Percentiles rank a stretch among this genome's conserved stretches.
Conservation (phyloP, 92 coral and sea anemone genomes). For the Parazoanthus darwini region DNA sequence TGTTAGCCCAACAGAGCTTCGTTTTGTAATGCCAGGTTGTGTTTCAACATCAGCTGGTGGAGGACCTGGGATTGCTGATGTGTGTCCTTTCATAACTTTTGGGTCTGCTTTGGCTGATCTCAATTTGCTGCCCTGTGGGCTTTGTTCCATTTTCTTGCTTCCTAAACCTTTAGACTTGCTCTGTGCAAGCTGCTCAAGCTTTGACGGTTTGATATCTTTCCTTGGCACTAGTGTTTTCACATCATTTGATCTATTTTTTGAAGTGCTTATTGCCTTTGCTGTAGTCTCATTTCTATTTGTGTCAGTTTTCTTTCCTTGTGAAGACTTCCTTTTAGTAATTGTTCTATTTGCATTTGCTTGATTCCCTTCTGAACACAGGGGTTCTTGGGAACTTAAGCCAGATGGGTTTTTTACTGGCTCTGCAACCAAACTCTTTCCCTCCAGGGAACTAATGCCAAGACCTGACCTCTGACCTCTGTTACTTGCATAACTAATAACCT, state of each 20-base stretch:
- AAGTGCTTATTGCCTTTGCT: conserved; percentile 28
- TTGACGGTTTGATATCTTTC: conserved; percentile 30
- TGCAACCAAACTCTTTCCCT: background rate
- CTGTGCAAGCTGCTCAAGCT: conserved; percentile 32
- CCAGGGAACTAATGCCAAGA: background rate
- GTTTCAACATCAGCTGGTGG: conserved; percentile 1
- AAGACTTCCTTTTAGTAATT: background rate
- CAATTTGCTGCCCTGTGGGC: background rate
- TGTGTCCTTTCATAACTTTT: conserved; percentile 30
- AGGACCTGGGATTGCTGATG: conserved; percentile 46
- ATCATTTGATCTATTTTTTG: conserved; percentile 42
- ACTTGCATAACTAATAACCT: background rate
- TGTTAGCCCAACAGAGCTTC: background rate
- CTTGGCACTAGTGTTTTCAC: conserved; percentile 25
- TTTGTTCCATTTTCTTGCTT: conserved; percentile 15
- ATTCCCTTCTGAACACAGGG: background rate
- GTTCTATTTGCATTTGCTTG: background rate
- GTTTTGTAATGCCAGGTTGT: conserved; percentile 43
- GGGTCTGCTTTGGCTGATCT: conserved; percentile 11
- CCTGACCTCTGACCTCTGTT: conserved; percentile 24
- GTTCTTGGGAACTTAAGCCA: conserved; percentile 24
- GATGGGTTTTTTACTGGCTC: conserved; percentile 5
- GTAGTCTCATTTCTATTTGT: conserved; percentile 45
- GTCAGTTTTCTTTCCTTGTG: conserved; percentile 34
- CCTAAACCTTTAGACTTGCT: conserved; percentile 6